Conservation (phyloP, 2,797 vertebrate genomes). For the Manis javanica region DNA sequence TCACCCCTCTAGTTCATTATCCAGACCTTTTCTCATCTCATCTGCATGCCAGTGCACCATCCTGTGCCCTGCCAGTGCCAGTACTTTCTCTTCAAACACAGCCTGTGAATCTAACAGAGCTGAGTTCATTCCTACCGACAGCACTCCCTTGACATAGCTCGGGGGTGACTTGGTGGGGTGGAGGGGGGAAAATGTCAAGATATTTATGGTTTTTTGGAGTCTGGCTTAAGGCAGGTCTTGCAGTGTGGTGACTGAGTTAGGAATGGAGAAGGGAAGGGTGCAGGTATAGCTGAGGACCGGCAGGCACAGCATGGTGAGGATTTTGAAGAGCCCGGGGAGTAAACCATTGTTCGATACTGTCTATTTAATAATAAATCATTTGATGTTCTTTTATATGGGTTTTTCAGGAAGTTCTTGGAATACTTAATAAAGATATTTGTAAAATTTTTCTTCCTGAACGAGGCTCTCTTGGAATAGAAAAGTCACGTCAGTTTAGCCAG, state of each 20-base stretch:
- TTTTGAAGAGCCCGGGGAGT: background rate
- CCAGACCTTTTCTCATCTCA: background rate
- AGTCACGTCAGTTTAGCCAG: rapidly evolving
- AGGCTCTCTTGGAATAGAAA: background rate
- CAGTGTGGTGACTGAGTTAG: rapidly evolving
- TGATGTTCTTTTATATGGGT: background rate
- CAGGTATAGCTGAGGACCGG: rapidly evolving
- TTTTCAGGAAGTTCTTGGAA: background rate
- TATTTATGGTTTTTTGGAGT: background rate
- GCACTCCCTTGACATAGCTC: rapidly evolving
- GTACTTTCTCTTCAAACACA: background rate
- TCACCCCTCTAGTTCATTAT: rapidly evolving
- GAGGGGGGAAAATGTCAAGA: too few species aligned
- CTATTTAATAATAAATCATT: background rate
- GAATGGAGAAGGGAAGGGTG: rapidly evolving
- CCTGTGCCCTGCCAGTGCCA: rapidly evolving
- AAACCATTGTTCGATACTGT: background rate
- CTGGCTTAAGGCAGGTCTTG: too few species aligned
- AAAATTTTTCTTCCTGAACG: background rate
- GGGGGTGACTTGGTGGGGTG: too few species aligned
- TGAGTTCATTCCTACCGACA: rapidly evolving
- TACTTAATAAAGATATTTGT: background rate
- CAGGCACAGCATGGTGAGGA: rapidly evolving
- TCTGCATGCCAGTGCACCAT: rapidly evolving
- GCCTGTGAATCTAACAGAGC: rapidly evolving